These are phyloP conservation scores for Rotaria socialis DNA, from an alignment of 2,888 invertebrate genomes.

Conservation along the genomic window DNA sequence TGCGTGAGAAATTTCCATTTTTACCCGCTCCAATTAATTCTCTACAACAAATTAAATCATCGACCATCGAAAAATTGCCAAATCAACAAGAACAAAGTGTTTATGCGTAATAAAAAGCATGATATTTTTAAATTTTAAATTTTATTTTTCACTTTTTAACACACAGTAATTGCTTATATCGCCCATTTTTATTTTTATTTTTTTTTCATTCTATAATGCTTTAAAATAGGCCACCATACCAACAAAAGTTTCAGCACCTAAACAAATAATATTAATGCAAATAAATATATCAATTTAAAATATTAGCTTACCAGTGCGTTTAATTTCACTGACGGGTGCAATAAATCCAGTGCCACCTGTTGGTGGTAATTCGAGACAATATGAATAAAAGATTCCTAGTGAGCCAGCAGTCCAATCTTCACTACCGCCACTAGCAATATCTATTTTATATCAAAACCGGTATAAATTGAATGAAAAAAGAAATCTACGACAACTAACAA, in stretches of 20 bases:
- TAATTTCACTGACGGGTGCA: background rate
- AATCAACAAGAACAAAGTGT: background rate
- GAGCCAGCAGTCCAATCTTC: background rate
- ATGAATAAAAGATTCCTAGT: background rate
- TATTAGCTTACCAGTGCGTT: background rate
- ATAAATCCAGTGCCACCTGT: slow-evolving; percentile 27
- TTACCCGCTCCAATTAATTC: background rate
- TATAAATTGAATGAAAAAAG: background rate
- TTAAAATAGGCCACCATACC: background rate
- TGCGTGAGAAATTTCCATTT: slow-evolving; percentile 15
- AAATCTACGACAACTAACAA: background rate
- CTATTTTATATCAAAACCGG: background rate
- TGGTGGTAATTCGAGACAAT: slow-evolving; percentile 31
- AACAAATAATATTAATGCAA: background rate
- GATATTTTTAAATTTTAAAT: background rate
- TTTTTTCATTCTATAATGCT: background rate
- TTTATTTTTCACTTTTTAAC: background rate
- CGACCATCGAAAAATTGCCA: background rate
- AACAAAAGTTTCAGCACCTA: background rate
- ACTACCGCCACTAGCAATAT: background rate
- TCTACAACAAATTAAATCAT: background rate
- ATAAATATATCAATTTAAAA: background rate
- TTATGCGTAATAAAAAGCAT: background rate
- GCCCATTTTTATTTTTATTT: background rate
- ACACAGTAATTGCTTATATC: background rate